Evolutionary conservation across 2,797 vertebrate genomes (phyloP).

Genomic region (Ceyx erithaca): DNA sequence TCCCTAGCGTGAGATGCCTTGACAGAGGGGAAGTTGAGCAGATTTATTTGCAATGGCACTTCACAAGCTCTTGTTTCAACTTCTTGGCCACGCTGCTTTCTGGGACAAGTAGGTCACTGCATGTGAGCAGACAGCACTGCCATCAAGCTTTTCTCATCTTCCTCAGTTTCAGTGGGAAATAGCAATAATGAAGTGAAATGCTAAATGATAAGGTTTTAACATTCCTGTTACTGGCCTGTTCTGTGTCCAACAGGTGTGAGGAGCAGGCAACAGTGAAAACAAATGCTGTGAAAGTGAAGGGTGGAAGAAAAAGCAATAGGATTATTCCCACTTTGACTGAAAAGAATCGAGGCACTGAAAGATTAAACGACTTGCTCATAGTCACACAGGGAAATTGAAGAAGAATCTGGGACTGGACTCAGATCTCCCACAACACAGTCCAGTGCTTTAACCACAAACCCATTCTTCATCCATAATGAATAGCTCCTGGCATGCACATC

Average conservation of each 20-base stretch:
- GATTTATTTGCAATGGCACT: slow-evolving; percentile 72
- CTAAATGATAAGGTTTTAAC: not conserved
- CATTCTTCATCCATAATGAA: slow-evolving; percentile 60
- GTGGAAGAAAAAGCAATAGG: slow-evolving; percentile 46
- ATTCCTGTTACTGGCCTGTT: not conserved
- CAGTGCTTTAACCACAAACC: slow-evolving; percentile 54
- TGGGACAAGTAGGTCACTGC: slow-evolving; percentile 43
- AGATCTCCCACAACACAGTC: slow-evolving; percentile 61
- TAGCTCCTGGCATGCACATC: slow-evolving; percentile 38
- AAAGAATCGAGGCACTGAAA: slow-evolving; percentile 31
- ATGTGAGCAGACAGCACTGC: slow-evolving; percentile 15
- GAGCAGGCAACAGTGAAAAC: slow-evolving; percentile 27
- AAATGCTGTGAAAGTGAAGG: slow-evolving; percentile 8
- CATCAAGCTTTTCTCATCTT: not conserved
- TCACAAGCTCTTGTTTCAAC: slow-evolving; percentile 65
- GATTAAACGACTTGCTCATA: slow-evolving; percentile 47
- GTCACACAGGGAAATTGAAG: slow-evolving; percentile 58
- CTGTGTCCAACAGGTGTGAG: not conserved
- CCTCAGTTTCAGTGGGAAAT: not conserved
- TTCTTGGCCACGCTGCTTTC: slow-evolving; percentile 56
- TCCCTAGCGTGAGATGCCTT: slow-evolving; percentile 56
- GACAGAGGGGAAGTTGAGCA: slow-evolving; percentile 66
- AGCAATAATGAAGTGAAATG: not conserved
- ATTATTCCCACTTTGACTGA: slow-evolving; percentile 43
- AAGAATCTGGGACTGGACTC: slow-evolving; percentile 63